A percentile compares a stretch with the other conserved stretches of the same genome.
Evolutionary conservation across 2,888 invertebrate genomes (phyloP).

Genomic region (Itoplectis maculator): DNA sequence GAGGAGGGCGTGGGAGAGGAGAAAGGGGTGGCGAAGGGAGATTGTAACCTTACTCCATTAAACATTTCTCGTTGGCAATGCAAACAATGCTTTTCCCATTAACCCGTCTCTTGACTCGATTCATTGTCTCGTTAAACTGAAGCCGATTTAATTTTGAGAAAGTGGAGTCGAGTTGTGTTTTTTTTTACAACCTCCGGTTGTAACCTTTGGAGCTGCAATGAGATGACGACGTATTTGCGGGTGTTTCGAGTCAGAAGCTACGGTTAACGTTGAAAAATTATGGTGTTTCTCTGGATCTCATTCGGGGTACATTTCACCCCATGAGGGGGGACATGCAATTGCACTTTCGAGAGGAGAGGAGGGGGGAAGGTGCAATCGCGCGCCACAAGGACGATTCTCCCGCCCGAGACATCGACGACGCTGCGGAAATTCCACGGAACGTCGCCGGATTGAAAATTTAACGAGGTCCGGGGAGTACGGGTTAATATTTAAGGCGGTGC

Average conservation of each 20-base stretch:
- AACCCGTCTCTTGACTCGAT: neutral
- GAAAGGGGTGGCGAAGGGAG: no score
- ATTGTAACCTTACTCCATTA: neutral
- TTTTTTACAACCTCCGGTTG: neutral
- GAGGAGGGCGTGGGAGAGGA: no score
- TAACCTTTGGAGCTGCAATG: neutral
- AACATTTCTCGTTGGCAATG: conserved; percentile 16
- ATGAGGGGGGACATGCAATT: no score
- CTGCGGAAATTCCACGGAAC: conserved; percentile 18
- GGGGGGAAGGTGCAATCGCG: neutral
- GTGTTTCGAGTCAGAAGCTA: neutral
- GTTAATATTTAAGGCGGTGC: conserved; percentile 73
- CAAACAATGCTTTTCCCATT: neutral
- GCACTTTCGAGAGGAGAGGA: no score
- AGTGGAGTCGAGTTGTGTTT: neutral
- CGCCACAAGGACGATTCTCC: neutral
- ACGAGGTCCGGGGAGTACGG: conserved; percentile 50
- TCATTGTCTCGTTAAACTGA: neutral
- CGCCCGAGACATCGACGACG: neutral
- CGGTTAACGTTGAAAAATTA: no score
- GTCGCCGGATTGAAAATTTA: conserved; percentile 64
- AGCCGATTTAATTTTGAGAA: neutral
- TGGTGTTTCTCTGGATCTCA: neutral
- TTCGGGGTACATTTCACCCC: no score
- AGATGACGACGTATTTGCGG: neutral